A percentile compares a stretch with the other conserved stretches of the same genome.
Conservation (phyloP, 1,140 invertebrate genomes). For the Halotydeus destructor region DNA sequence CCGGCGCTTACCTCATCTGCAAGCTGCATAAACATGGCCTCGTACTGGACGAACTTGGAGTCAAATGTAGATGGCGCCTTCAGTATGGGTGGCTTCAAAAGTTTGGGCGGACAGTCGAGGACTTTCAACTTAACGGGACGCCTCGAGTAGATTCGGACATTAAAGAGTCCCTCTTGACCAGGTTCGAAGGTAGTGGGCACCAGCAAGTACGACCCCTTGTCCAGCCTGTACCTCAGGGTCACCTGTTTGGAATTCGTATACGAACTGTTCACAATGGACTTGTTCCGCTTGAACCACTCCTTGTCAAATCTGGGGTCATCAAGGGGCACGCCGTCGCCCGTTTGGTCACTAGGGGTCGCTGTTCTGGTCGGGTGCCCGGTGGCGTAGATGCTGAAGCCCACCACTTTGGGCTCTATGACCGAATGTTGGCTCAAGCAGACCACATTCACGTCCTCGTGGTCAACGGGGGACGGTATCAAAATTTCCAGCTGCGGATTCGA, state of each 20-base stretch:
- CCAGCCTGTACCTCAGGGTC: conserved; percentile 45
- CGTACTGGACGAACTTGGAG: conserved; percentile 33
- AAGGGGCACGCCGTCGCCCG: not conserved
- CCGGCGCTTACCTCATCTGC: conserved; percentile 37
- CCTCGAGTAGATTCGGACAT: conserved; percentile 52
- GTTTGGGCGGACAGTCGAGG: conserved; percentile 46
- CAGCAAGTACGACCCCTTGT: conserved; percentile 59
- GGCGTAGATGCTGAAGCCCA: conserved; percentile 67
- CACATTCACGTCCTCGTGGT: conserved; percentile 47
- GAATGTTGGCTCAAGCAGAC: conserved; percentile 73
- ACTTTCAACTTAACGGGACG: conserved; percentile 60
- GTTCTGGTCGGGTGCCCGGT: not conserved
- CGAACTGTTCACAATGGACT: conserved; percentile 66
- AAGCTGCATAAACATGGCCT: conserved; percentile 66
- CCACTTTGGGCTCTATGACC: conserved; percentile 72
- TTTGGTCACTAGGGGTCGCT: not conserved
- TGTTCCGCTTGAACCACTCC: conserved; percentile 65
- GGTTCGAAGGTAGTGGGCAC: conserved; percentile 80
- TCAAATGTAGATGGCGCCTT: conserved; percentile 28
- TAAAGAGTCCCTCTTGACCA: conserved; percentile 64
- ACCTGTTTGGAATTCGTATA: conserved; percentile 80
- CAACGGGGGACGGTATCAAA: conserved; percentile 44
- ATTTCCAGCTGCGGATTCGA: conserved; percentile 75
- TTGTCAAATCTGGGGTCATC: conserved; percentile 28
- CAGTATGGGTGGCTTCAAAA: conserved; percentile 46